Percentiles rank a stretch among this genome's conserved stretches.
phyloP scores from a whole-genome alignment of 2,113 vertebrate species.

The Lamprologus sp. region DNA sequence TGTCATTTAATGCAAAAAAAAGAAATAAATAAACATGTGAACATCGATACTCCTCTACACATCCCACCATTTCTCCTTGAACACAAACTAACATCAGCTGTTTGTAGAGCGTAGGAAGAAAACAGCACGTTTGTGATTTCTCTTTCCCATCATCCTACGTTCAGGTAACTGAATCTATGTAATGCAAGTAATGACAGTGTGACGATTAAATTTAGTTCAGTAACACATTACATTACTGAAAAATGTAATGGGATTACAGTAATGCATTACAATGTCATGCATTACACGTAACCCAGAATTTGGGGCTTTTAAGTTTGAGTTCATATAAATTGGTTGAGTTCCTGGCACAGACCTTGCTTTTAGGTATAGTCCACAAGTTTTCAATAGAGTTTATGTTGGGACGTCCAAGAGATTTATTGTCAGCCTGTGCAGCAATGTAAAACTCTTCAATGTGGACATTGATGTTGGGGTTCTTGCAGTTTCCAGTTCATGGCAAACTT shows the following conservation, averaged over 20 bases:
- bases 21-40: accelerated
- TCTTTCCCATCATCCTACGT: neutral
- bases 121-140: neutral
- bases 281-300: neutral
- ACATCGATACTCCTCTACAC: neutral
- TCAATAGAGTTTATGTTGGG: neutral
- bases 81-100: neutral
- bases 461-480: neutral
- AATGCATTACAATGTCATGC: neutral
- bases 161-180: neutral
- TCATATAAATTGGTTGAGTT: accelerated
- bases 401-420: neutral
- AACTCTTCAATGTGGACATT: neutral
- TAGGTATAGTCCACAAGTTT: neutral
- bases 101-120: neutral
- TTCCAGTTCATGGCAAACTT: neutral
- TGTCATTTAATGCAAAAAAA: neutral
- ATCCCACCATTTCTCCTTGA: neutral
- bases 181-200: neutral
- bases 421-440: neutral
- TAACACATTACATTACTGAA: neutral
- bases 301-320: neutral
- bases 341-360: neutral
- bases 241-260: neutral
- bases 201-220: neutral